Conservation (phyloP, 2,888 invertebrate genomes). For the Papilio protenor region DNA sequence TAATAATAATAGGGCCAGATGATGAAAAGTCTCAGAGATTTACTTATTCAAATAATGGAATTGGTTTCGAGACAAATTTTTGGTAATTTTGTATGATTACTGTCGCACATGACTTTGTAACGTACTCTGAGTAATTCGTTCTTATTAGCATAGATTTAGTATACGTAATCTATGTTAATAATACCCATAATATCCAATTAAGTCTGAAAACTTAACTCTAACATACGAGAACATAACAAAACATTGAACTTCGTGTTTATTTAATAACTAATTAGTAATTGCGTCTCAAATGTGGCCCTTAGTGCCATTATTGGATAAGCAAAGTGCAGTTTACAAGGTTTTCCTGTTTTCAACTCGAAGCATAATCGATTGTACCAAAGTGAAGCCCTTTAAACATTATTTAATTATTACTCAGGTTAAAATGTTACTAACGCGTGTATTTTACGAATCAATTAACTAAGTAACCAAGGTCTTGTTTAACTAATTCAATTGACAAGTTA, state of each 20-base stretch:
- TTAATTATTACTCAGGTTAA: not conserved
- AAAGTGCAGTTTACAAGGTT: slow-evolving; percentile 35
- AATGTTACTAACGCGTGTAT: not conserved
- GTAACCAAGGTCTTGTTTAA: not conserved
- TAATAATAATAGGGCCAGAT: too few species aligned
- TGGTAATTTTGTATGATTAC: too few species aligned
- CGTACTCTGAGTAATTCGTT: too few species aligned
- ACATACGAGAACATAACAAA: not conserved
- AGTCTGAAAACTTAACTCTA: not conserved
- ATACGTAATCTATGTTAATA: too few species aligned
- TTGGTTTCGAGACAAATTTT: too few species aligned
- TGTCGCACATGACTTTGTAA: too few species aligned
- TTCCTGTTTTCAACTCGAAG: slow-evolving; percentile 41
- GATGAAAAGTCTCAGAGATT: too few species aligned
- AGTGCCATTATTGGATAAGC: slow-evolving; percentile 32
- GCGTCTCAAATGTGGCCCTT: slow-evolving; percentile 25
- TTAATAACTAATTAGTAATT: slow-evolving; percentile 35
- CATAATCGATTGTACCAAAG: slow-evolving; percentile 8
- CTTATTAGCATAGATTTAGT: too few species aligned
- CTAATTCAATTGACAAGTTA: not conserved
- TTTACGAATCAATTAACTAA: not conserved
- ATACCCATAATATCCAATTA: too few species aligned
- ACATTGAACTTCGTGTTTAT: slow-evolving; percentile 10
- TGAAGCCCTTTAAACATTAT: slow-evolving; percentile 10
- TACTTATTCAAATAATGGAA: too few species aligned